Percentiles rank a stretch among this genome's conserved stretches.
Evolutionary conservation across 1,140 invertebrate species (phyloP).

Genomic region (Drosophila setifemur): DNA sequence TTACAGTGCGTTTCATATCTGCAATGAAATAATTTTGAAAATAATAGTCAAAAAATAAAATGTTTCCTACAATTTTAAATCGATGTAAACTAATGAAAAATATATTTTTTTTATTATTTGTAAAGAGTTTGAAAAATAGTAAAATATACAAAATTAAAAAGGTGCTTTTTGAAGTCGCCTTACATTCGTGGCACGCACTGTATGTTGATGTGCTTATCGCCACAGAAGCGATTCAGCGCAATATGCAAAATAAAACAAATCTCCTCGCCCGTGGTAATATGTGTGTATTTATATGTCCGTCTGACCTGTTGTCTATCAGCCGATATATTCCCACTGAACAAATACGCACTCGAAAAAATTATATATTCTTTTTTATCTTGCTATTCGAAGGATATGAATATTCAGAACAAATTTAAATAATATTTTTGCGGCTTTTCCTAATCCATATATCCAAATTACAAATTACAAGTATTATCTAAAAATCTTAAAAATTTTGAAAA

Average conservation of each 20-base stretch:
- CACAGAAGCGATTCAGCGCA: constrained; percentile 22
- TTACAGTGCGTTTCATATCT: constrained; percentile 8
- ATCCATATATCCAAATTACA: not conserved
- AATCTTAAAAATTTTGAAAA: not conserved
- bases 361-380: not conserved
- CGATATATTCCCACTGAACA: not conserved
- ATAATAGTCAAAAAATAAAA: not conserved
- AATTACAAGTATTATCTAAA: too few species aligned
- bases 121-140: too few species aligned
- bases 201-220: constrained; percentile 54
- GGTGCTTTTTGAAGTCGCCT: too few species aligned
- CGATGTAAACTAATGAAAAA: too few species aligned
- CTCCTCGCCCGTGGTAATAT: not conserved
- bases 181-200: not conserved
- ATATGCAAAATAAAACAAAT: constrained; percentile 60
- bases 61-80: too few species aligned
- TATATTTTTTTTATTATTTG: not conserved
- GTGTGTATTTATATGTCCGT: constrained; percentile 2
- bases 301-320: constrained; percentile 28
- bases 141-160: not conserved
- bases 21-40: not conserved
- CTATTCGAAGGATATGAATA: not conserved
- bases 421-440: not conserved
- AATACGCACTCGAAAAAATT: not conserved
- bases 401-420: not conserved